phyloP scores from a whole-genome alignment of 2,113 vertebrate genomes.

The Turdus rufiventris region DNA sequence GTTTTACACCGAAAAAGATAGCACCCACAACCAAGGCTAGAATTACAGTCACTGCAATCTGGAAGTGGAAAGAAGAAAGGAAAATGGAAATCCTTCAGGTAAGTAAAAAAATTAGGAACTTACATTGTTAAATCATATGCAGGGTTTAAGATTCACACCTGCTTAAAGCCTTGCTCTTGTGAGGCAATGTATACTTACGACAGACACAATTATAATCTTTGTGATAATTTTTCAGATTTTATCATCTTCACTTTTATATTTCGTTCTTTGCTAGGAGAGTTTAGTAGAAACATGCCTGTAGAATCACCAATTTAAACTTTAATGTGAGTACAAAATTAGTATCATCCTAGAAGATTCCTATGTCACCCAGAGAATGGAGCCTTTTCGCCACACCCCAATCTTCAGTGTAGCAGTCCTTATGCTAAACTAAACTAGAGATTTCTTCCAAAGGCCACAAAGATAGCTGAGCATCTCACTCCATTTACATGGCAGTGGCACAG shows the following conservation, averaged over 20 bases:
- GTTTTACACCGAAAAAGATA: constrained; percentile 60
- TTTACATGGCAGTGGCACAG: neutral
- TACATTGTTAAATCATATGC: neutral
- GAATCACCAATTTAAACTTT: neutral
- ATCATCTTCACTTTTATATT: neutral
- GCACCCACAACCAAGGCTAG: constrained; percentile 65
- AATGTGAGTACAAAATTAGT: neutral
- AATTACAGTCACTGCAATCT: constrained; percentile 43
- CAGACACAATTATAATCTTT: neutral
- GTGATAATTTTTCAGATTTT: neutral
- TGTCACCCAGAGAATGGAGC: neutral
- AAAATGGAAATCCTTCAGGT: neutral
- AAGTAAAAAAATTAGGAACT: neutral
- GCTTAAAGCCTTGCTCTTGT: neutral
- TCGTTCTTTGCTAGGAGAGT: neutral
- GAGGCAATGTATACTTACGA: neutral
- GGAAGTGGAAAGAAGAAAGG: neutral
- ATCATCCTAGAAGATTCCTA: neutral
- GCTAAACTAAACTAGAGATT: neutral
- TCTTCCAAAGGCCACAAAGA: neutral
- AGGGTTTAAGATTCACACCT: neutral
- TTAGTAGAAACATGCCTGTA: neutral
- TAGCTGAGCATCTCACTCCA: neutral
- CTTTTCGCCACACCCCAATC: neutral
- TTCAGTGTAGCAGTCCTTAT: neutral